Conservation (phyloP, 2,797 vertebrate genomes). For the Lepus oiostolus region DNA sequence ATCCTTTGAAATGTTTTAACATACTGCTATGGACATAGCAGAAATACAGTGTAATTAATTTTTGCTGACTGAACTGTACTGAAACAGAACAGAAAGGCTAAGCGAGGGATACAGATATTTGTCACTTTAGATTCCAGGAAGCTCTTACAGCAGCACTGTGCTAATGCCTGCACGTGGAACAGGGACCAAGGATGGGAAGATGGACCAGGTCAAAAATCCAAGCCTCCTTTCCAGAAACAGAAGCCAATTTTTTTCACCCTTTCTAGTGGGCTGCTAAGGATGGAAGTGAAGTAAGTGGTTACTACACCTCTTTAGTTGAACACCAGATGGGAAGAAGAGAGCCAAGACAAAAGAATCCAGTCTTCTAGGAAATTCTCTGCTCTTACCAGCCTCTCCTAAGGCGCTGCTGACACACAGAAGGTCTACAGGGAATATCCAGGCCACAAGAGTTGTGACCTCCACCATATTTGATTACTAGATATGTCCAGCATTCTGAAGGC, state of each 20-base stretch:
- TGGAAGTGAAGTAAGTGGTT: background rate
- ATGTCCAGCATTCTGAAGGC: background rate
- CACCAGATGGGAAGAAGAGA: background rate
- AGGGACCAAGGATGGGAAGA: background rate
- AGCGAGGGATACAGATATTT: background rate
- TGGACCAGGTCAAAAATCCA: background rate
- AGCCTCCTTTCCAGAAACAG: background rate
- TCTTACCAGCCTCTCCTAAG: background rate
- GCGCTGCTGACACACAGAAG: background rate
- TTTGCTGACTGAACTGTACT: conserved; percentile 3
- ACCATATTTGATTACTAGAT: background rate
- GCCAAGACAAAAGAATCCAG: conserved; percentile 5
- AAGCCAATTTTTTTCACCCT: conserved; percentile 1
- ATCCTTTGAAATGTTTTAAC: conserved; percentile 43
- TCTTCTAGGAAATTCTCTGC: background rate
- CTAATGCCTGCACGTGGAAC: background rate
- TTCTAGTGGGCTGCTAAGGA: background rate
- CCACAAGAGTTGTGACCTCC: background rate
- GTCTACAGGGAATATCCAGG: background rate
- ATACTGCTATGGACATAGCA: background rate
- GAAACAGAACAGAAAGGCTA: conserved; percentile 5
- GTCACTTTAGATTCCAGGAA: background rate
- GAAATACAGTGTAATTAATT: background rate
- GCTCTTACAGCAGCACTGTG: background rate
- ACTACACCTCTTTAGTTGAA: background rate